Conservation (phyloP, 2,113 vertebrate species). For the Alces alces region DNA sequence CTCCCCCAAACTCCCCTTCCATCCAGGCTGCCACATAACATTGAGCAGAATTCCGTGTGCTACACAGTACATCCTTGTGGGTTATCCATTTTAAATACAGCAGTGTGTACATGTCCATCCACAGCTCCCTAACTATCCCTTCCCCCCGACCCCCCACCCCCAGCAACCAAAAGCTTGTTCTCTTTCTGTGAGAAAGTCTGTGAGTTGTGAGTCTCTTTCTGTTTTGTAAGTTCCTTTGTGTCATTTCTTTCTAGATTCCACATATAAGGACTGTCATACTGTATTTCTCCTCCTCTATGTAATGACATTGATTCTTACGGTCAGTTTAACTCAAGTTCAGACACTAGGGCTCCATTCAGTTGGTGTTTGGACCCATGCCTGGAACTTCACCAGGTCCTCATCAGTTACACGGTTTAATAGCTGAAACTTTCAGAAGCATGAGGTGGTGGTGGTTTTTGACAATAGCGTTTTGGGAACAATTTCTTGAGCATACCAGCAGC, state of each 20-base stretch:
- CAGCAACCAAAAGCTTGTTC: neutral
- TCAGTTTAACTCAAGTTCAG: neutral
- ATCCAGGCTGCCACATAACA: neutral
- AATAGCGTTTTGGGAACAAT: neutral
- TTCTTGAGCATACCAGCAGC: neutral
- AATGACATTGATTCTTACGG: neutral
- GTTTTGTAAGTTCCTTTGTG: neutral
- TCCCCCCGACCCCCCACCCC: accelerated
- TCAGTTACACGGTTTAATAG: neutral
- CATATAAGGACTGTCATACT: neutral
- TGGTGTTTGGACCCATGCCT: neutral
- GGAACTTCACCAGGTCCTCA: neutral
- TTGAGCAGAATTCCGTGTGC: neutral
- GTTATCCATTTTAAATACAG: neutral
- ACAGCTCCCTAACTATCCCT: neutral
- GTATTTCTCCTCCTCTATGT: neutral
- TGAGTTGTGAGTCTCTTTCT: neutral
- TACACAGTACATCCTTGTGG: neutral
- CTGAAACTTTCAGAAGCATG: neutral
- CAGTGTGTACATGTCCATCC: neutral
- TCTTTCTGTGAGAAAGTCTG: neutral
- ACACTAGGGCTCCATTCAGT: neutral
- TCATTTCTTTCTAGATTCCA: neutral
- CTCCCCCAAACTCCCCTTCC: neutral
- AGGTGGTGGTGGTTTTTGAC: neutral